phyloP scores from a whole-genome alignment of 2,113 vertebrate species.

The Pseudopodoces humilis region DNA sequence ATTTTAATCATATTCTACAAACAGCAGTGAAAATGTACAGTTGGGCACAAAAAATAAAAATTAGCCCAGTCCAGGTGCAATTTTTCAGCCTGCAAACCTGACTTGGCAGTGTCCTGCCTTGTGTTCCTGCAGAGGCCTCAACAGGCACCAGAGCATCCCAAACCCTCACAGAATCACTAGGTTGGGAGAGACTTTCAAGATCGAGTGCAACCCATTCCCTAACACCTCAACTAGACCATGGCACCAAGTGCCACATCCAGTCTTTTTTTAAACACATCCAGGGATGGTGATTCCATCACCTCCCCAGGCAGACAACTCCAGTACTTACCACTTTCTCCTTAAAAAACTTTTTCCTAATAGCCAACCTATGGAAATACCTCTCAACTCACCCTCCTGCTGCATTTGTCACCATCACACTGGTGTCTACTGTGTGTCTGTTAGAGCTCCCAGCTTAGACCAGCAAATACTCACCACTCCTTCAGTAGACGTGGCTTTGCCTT shows the following conservation, averaged over 20 bases:
- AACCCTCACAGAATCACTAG: background rate
- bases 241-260: background rate
- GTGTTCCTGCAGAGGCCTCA: too few species aligned
- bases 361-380: background rate
- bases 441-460: background rate
- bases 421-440: fast-evolving
- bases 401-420: background rate
- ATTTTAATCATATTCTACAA: background rate
- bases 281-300: background rate
- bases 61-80: background rate
- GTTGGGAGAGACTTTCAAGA: background rate
- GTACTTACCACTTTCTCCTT: too few species aligned
- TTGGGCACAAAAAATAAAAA: background rate
- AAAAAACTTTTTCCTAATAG: background rate
- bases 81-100: background rate
- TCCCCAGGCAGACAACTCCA: fast-evolving
- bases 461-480: background rate
- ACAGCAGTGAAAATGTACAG: background rate
- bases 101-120: fast-evolving
- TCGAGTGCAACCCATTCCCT: fast-evolving
- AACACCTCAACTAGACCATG: background rate
- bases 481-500: fast-evolving
- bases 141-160: background rate
- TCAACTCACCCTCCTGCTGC: background rate
- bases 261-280: background rate